Percentiles rank a stretch among this genome's conserved stretches.
Conservation (phyloP, 2,113 vertebrate species). For the Cynocephalus volans region DNA sequence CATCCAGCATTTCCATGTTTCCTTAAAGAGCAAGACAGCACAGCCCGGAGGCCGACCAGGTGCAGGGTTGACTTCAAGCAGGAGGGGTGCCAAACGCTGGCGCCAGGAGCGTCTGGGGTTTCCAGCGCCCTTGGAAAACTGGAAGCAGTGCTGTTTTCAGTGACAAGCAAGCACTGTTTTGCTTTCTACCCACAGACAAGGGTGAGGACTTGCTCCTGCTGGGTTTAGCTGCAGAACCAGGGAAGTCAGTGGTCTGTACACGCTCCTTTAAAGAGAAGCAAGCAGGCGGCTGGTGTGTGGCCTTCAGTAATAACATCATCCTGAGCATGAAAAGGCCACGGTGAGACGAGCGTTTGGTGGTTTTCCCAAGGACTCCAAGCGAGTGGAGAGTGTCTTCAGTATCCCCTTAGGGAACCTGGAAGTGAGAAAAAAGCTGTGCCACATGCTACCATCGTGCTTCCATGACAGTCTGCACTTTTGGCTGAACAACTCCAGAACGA, state of each 20-base stretch:
- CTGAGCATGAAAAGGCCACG: neutral
- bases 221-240: neutral
- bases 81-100: fast-evolving
- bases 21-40: neutral
- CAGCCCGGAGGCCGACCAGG: neutral
- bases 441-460: fast-evolving
- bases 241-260: fast-evolving
- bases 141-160: neutral
- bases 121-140: neutral
- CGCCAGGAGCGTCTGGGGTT: neutral
- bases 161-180: neutral
- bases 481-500: neutral
- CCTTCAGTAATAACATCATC: neutral
- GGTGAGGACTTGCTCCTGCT: no score
- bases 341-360: neutral
- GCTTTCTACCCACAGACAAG: neutral
- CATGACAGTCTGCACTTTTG: neutral
- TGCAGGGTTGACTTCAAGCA: no score
- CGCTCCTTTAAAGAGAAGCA: neutral
- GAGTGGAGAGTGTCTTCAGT: neutral
- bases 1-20: neutral
- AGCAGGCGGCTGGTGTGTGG: fast-evolving
- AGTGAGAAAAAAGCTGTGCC: neutral
- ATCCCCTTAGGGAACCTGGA: fast-evolving
- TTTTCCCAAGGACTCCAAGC: neutral